phyloP scores from a whole-genome alignment of 2,113 vertebrate species.

The Micromys minutus region DNA sequence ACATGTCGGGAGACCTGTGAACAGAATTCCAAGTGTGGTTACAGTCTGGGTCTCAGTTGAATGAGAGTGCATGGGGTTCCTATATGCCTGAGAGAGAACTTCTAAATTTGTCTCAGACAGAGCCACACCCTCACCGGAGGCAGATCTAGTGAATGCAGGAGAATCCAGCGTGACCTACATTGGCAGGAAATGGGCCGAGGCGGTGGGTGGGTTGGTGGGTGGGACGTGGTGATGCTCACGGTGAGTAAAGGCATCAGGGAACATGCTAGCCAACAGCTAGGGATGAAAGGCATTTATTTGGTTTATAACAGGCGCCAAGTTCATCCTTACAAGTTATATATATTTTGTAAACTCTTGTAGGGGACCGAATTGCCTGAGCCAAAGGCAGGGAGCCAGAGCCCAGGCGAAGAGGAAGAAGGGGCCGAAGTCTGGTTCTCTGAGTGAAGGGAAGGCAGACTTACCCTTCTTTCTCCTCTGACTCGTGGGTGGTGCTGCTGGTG shows the following conservation, averaged over 20 bases:
- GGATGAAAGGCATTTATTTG: conserved; percentile 40
- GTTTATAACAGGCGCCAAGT: background rate
- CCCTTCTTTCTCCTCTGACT: background rate
- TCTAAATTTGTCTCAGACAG: background rate
- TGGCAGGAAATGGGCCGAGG: conserved; percentile 54
- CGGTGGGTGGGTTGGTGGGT: background rate
- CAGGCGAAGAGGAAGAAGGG: background rate
- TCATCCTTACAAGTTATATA: background rate
- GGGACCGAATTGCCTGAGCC: background rate
- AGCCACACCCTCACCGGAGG: background rate
- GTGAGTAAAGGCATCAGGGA: background rate
- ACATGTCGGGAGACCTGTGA: background rate
- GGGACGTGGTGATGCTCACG: background rate
- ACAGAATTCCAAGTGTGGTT: background rate
- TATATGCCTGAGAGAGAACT: background rate
- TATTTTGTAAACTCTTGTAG: background rate
- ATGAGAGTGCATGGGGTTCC: background rate
- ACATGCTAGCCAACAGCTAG: background rate
- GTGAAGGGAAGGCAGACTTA: background rate
- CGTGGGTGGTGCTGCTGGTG: no score
- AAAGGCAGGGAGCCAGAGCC: background rate
- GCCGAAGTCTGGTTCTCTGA: background rate
- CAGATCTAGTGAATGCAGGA: background rate
- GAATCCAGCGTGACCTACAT: conserved; percentile 59
- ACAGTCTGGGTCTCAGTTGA: background rate